Percentiles rank a stretch among this genome's conserved stretches.
These are phyloP conservation scores for Falco columbarius DNA, from an alignment of 2,797 vertebrate species.

Conservation along the genomic window DNA sequence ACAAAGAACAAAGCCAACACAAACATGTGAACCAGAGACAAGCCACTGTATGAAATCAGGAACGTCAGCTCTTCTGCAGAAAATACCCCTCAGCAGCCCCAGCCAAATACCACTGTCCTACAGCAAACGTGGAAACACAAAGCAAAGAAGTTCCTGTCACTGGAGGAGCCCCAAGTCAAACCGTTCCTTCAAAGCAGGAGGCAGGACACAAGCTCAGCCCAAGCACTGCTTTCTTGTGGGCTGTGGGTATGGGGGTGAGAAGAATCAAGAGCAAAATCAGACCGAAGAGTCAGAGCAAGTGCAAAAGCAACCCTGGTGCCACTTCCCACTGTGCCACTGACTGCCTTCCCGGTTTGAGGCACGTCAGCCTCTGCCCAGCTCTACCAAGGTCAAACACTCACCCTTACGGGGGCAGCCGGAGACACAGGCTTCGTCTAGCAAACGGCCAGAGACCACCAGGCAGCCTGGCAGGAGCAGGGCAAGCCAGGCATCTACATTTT, in stretches of 20 bases:
- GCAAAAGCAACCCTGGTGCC: not conserved
- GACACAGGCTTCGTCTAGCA: not conserved
- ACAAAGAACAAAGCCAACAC: not conserved
- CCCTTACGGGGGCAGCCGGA: not conserved
- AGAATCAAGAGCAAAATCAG: not conserved
- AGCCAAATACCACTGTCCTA: not conserved
- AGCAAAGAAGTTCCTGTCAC: not conserved
- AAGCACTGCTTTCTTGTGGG: not conserved
- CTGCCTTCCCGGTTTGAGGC: not conserved
- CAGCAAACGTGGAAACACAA: not conserved
- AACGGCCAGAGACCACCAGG: not conserved
- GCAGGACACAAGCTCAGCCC: not conserved
- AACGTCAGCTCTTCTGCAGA: not conserved
- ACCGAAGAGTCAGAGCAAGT: not conserved
- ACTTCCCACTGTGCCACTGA: not conserved
- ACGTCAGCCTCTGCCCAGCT: not conserved
- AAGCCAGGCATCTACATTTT: not conserved
- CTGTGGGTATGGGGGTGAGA: fast-evolving
- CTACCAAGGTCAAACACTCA: not conserved
- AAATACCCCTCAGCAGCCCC: not conserved
- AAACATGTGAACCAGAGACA: not conserved
- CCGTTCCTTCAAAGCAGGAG: not conserved
- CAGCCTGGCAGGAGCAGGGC: not conserved
- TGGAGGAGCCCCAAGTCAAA: not conserved
- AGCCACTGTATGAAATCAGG: not conserved